These are phyloP conservation scores for Crotalus tigris DNA, from an alignment of 2,113 vertebrate species.

Conservation along the genomic window DNA sequence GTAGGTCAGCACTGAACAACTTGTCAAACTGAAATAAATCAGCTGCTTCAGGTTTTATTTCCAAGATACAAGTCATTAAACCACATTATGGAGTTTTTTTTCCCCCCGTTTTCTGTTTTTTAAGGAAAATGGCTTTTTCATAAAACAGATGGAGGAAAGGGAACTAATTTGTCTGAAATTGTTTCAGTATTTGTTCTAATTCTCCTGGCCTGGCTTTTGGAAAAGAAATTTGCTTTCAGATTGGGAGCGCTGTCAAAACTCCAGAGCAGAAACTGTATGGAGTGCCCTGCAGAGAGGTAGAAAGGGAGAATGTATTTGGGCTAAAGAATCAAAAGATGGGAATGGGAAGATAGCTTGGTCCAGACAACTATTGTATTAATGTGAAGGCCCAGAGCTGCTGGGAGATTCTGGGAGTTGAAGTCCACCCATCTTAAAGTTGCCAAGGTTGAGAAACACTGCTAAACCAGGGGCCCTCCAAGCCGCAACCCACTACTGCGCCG, in stretches of 20 bases:
- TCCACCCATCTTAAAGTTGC: too few species aligned
- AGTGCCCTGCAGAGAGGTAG: background rate
- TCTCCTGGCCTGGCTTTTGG: constrained; percentile 21
- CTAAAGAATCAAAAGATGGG: background rate
- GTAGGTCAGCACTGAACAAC: constrained; percentile 48
- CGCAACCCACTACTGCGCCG: too few species aligned
- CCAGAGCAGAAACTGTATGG: background rate
- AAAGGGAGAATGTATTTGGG: background rate
- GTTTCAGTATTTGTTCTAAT: constrained; percentile 21
- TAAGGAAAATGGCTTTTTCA: constrained; percentile 18
- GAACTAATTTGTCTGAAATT: background rate
- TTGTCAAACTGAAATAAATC: constrained; percentile 52
- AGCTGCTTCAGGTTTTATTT: constrained; percentile 48
- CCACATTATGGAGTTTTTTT: constrained; percentile 17
- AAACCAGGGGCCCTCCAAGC: too few species aligned
- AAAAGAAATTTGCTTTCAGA: background rate
- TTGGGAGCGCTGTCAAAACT: background rate
- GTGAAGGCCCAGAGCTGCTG: background rate
- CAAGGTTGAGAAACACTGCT: too few species aligned
- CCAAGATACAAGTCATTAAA: constrained; percentile 26
- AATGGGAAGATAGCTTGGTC: background rate
- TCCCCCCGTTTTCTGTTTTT: background rate
- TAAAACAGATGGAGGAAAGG: constrained; percentile 13
- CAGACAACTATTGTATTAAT: background rate
- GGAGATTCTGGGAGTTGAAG: too few species aligned